Evolutionary conservation across 2,797 vertebrate genomes (phyloP).

Genomic region (Echeneis naucrates): DNA sequence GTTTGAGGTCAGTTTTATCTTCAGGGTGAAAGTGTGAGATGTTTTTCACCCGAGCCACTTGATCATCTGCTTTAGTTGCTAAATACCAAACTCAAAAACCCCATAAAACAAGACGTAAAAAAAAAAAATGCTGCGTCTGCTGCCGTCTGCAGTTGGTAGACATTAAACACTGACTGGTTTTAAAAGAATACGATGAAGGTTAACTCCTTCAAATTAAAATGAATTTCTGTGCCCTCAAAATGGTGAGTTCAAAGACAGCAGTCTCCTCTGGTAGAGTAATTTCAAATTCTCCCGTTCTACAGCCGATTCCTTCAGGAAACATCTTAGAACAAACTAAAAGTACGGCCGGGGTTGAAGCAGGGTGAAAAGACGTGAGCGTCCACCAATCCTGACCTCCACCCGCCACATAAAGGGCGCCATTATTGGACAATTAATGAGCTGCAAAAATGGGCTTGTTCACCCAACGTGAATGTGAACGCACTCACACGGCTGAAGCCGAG

Average conservation of each 20-base stretch:
- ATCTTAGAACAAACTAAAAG: no score
- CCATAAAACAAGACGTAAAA: no score
- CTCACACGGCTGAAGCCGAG: not conserved
- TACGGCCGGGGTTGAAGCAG: not conserved
- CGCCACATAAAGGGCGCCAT: not conserved
- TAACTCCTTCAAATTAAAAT: no score
- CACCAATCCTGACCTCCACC: not conserved
- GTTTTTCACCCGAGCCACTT: not conserved
- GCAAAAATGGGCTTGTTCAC: not conserved
- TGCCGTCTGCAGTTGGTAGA: not conserved
- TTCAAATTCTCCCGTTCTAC: no score
- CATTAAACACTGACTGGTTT: no score
- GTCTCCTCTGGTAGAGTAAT: no score
- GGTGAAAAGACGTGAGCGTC: not conserved
- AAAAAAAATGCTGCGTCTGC: not conserved
- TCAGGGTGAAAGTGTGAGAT: not conserved
- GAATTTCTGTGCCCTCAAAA: no score
- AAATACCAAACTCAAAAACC: not conserved
- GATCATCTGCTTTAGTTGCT: not conserved
- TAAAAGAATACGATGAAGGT: not conserved
- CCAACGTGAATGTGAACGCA: not conserved
- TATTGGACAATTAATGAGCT: not conserved
- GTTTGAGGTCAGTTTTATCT: not conserved
- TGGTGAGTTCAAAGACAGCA: no score
- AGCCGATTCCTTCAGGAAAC: no score